Base-by-base conservation (phyloP, 1,140 invertebrate species). In the Diplogasteroides magnus region DNA sequence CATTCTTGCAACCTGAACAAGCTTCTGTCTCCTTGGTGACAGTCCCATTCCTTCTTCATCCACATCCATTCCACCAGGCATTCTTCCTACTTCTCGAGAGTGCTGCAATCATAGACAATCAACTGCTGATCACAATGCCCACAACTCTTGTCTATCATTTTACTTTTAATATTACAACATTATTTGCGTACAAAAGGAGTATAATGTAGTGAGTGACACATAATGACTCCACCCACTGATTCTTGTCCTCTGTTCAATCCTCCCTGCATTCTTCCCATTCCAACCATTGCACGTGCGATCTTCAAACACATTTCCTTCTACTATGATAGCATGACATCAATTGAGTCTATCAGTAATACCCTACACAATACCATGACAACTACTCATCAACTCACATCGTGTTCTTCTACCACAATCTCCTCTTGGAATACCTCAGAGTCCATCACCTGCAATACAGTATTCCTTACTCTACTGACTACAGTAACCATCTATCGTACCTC, bases 351-450 rank as follows among this genome's bases (percentile, higher is more conserved):
- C 37, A 48, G 19, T 48, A 11, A 48, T 11, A 11, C 37, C n/a
- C n/a, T n/a, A n/a, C n/a, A n/a, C n/a, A n/a, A n/a, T n/a, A n/a
- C n/a, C n/a, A n/a, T 48, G 6, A 48, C 6, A 48, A 11, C 19
- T 6, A 48, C 19, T 19, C 37, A 11, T 48, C 37, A 6, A 6
- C 37, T 48, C 19, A 48, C 37, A 6, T 48, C 37, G 6, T 6
- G 19, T 48, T 48, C 37, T 48, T 69, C 62, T 25, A 69, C 59
- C 0, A 65, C 68, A 2, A 68, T 67, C 26, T 32, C 57, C 15
- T 66, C 68, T 23, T 70, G 28, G 11, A 57, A 19, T 2, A 56
- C 48, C 25, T 57, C 32, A 23, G 58, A 61, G n/a, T 29, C n/a
- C 11, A 37, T 25, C 6, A 11, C 28, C 25, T 68, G 57, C 32